Base-by-base conservation (phyloP, 2,113 vertebrate genomes). In the Cygnus atratus region DNA sequence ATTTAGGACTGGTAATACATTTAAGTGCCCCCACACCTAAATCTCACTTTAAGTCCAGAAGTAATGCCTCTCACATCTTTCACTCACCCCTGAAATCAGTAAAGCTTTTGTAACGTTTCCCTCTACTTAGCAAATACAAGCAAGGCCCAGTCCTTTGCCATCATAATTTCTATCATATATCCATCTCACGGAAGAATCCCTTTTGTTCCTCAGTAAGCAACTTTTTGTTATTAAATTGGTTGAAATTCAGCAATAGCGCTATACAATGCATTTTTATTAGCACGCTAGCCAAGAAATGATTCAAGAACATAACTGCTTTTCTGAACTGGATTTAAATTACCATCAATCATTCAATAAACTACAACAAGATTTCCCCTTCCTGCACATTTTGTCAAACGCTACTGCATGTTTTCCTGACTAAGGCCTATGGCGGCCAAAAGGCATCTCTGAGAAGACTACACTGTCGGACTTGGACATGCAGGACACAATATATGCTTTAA, bases 281-380 rank as follows among this genome's bases (percentile, higher is more conserved):
- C 37, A 85, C 2, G 1, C 70, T 46, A 83, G 67, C 78, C 82
- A 95, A 86, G 82, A 86, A 87, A 91, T 73, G 4, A 86, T 41
- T 92, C 75, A 70, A 72, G 80, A 89, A 85, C 46, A 48, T 46
- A 95, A 92, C 71, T 54, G 78, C 71, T 94, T 90, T 55, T 86
- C 90, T 90, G 84, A 88, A 74, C 78, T 74, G 55, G 84, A 74
- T 96, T 79, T 83, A 80, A 95, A 90, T 91, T 54, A 63, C 29
- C 63, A 95, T 95, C 74, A 84, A 52, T 93, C 87, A 77, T 91
- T 95, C 84, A 61, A 58, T 73, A 76, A 91, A 62, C n/a, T 83
- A 5, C 5, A 87, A 62, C 29, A 84, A 85, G 79, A 82, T 58
- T 79, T 77, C 78, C 50, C 62, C 41, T 91, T 95, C 59, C 68